Evolutionary conservation across 2,888 invertebrate species (phyloP).

Genomic region (Hyposoter didymator): DNA sequence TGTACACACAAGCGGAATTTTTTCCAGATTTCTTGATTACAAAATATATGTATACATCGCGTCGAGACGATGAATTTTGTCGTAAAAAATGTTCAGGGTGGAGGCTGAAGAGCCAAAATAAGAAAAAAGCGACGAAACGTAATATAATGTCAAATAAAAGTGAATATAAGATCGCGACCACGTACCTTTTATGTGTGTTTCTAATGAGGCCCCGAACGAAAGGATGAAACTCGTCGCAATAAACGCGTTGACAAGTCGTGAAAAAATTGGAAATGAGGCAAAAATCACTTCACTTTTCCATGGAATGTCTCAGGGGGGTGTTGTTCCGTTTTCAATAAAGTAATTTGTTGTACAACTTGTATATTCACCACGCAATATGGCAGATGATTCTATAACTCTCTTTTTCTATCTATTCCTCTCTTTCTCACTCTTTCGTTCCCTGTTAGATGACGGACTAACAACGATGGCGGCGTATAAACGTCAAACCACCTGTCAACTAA

Average conservation of each 20-base stretch:
- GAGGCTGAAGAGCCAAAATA: neutral
- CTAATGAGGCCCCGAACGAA: slow-evolving; percentile 35
- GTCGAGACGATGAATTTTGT: neutral
- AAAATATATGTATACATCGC: neutral
- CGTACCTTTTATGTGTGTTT: slow-evolving; percentile 53
- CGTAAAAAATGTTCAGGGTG: neutral
- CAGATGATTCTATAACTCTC: slow-evolving; percentile 68
- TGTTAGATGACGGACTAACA: slow-evolving; percentile 64
- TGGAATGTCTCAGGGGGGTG: slow-evolving; percentile 60
- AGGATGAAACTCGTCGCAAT: slow-evolving; percentile 37
- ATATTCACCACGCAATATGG: slow-evolving; percentile 74
- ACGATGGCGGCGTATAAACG: slow-evolving; percentile 73
- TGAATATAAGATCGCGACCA: slow-evolving; percentile 50
- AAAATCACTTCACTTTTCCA: slow-evolving; percentile 67
- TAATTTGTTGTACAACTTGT: slow-evolving; percentile 70
- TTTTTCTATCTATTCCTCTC: slow-evolving; percentile 6
- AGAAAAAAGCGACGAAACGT: slow-evolving; percentile 13
- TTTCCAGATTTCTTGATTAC: neutral
- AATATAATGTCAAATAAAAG: slow-evolving; percentile 67
- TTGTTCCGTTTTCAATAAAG: slow-evolving; percentile 68
- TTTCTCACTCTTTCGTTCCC: neutral
- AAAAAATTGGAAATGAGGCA: neutral
- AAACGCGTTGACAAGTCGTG: slow-evolving; percentile 33
- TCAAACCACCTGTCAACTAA: slow-evolving; percentile 76
- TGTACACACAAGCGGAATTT: neutral